These are phyloP conservation scores for Zaprionus lachaisei DNA, from an alignment of 1,140 invertebrate genomes.

Conservation along the genomic window DNA sequence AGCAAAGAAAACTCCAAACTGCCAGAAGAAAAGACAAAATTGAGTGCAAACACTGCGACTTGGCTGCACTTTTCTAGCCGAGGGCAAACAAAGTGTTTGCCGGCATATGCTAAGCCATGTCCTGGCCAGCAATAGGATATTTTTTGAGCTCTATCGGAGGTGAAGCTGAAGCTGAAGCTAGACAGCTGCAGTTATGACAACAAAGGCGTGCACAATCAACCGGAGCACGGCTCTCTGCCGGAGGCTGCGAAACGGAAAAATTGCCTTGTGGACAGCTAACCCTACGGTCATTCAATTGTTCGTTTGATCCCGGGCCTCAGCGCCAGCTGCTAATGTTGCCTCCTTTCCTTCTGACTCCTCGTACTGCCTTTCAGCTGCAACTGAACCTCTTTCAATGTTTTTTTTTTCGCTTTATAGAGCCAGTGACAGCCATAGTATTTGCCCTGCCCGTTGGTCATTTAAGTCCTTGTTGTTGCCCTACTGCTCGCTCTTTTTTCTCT, in stretches of 20 bases:
- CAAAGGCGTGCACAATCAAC: slow-evolving; percentile 52
- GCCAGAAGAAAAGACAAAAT: slow-evolving; percentile 59
- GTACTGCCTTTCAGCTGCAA: background rate
- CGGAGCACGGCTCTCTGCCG: slow-evolving; percentile 2
- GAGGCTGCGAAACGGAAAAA: background rate
- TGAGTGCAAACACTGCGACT: slow-evolving; percentile 60
- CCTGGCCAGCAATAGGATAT: slow-evolving; percentile 18
- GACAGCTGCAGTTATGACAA: slow-evolving; percentile 58
- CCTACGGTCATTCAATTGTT: slow-evolving; percentile 60
- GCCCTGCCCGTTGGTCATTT: slow-evolving; percentile 35
- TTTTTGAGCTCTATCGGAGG: slow-evolving; percentile 14
- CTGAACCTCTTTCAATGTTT: background rate
- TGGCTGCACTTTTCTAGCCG: slow-evolving; percentile 61
- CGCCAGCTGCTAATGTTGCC: slow-evolving; percentile 27
- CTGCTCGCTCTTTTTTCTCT: background rate
- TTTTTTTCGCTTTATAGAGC: background rate
- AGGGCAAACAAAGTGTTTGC: slow-evolving; percentile 41
- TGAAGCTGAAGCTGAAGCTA: background rate
- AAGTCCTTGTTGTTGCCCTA: background rate
- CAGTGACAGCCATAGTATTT: slow-evolving; percentile 13
- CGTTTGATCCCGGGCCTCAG: slow-evolving; percentile 48
- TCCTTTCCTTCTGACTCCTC: background rate
- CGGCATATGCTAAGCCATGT: slow-evolving; percentile 3
- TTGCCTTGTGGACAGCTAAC: slow-evolving; percentile 32
- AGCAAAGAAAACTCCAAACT: background rate